Evolutionary conservation across 2,113 vertebrate genomes (phyloP).

Genomic region (Polypterus bichir): DNA sequence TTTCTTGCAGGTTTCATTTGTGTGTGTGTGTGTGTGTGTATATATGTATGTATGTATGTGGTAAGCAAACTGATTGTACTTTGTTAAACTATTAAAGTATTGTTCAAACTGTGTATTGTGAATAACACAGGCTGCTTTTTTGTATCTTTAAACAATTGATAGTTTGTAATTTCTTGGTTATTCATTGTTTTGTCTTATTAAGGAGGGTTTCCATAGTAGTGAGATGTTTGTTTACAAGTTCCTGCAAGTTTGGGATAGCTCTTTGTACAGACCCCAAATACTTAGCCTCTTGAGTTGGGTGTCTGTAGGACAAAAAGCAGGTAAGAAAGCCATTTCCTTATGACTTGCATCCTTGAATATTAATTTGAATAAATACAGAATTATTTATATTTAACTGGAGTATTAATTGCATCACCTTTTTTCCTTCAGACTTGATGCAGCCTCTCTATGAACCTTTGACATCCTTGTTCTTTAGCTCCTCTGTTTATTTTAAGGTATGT

Average conservation of each 20-base stretch:
- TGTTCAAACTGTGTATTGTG: no score
- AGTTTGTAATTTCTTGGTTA: neutral
- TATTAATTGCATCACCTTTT: neutral
- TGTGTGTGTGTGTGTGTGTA: no score
- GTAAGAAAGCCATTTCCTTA: constrained; percentile 39
- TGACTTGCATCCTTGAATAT: no score
- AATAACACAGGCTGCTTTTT: neutral
- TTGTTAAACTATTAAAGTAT: no score
- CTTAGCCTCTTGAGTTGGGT: constrained; percentile 71
- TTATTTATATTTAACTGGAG: no score
- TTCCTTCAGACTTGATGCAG: constrained; percentile 53
- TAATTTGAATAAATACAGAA: no score
- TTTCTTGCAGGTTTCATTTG: no score
- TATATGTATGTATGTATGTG: no score
- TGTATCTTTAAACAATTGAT: no score
- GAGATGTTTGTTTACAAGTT: constrained; percentile 78
- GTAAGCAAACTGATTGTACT: no score
- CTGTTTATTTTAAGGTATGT: constrained; percentile 81
- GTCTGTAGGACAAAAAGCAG: constrained; percentile 53
- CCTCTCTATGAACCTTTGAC: constrained; percentile 64
- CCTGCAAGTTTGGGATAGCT: constrained; percentile 77
- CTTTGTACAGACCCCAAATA: constrained; percentile 55
- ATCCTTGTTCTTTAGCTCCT: constrained; percentile 80
- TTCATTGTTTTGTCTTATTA: constrained; percentile 18
- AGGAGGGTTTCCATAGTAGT: constrained; percentile 77